These are phyloP conservation scores for Loris lydekkerianus DNA, from an alignment of 2,797 vertebrate genomes.

Conservation along the genomic window DNA sequence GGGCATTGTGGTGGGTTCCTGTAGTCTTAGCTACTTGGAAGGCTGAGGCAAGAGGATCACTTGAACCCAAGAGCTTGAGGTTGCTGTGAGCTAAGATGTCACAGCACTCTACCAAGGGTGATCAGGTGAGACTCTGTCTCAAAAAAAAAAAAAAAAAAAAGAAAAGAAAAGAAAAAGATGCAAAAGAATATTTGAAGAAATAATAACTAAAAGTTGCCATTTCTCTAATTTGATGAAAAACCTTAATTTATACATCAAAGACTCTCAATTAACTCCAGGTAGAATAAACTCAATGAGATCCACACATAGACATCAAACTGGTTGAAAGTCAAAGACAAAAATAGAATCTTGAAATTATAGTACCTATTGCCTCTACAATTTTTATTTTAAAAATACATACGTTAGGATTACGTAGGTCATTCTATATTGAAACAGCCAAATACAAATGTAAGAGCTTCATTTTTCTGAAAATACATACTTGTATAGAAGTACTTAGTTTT, in stretches of 20 bases:
- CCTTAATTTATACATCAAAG: background rate
- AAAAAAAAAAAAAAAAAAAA: too few relatives aligned
- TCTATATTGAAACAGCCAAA: slow-evolving; percentile 50
- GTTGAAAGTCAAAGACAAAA: slow-evolving; percentile 36
- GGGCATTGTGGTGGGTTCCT: too few relatives aligned
- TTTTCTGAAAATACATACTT: slow-evolving; percentile 61
- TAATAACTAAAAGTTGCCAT: background rate
- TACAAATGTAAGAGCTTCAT: background rate
- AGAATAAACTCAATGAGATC: slow-evolving; percentile 15
- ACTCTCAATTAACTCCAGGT: slow-evolving; percentile 8
- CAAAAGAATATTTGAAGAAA: background rate
- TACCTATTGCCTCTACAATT: background rate
- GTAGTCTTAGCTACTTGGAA: too few relatives aligned
- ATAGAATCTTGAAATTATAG: background rate
- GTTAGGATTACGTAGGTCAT: background rate
- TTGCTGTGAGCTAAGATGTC: too few relatives aligned
- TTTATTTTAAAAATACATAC: slow-evolving; percentile 43
- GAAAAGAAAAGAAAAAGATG: too few relatives aligned
- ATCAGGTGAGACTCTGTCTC: too few relatives aligned
- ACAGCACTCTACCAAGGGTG: too few relatives aligned
- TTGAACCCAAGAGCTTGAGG: too few relatives aligned
- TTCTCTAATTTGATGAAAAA: slow-evolving; percentile 13
- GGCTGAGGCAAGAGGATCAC: too few relatives aligned
- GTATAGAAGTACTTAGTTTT: background rate
- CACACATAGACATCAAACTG: background rate